Evolutionary conservation across 2,113 vertebrate genomes (phyloP).

Genomic region (Callorhinus ursinus): DNA sequence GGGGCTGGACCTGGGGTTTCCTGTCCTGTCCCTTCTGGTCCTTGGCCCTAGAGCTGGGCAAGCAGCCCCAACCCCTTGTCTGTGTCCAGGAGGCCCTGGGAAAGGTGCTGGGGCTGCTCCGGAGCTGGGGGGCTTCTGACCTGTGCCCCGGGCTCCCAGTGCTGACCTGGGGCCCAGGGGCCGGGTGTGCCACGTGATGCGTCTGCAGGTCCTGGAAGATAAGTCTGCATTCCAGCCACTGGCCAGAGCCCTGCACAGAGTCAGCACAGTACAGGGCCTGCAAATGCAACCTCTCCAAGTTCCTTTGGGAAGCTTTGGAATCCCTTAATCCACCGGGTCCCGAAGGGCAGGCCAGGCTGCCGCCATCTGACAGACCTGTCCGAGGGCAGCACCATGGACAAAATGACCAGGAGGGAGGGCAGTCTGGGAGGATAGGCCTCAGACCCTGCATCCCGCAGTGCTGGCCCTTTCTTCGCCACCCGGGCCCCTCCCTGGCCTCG

Average conservation of each 20-base stretch:
- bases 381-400: background rate
- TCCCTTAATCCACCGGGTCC: background rate
- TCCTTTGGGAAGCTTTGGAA: too few species aligned
- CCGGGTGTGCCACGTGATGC: accelerated
- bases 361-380: background rate
- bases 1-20: background rate
- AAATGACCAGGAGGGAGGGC: background rate
- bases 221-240: accelerated
- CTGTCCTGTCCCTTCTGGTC: accelerated
- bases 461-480: accelerated
- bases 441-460: accelerated
- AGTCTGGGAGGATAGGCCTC: background rate
- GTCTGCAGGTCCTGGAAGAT: background rate
- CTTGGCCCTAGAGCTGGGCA: background rate
- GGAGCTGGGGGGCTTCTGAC: background rate
- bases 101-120: background rate
- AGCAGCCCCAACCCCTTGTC: background rate
- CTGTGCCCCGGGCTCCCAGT: accelerated
- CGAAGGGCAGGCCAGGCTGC: too few species aligned
- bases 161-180: background rate
- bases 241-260: background rate
- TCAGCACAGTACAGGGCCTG: accelerated
- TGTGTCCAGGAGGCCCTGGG: background rate
- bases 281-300: accelerated
- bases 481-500: accelerated